Conservation (phyloP, 2,888 invertebrate genomes). For the Chirona hameri region DNA sequence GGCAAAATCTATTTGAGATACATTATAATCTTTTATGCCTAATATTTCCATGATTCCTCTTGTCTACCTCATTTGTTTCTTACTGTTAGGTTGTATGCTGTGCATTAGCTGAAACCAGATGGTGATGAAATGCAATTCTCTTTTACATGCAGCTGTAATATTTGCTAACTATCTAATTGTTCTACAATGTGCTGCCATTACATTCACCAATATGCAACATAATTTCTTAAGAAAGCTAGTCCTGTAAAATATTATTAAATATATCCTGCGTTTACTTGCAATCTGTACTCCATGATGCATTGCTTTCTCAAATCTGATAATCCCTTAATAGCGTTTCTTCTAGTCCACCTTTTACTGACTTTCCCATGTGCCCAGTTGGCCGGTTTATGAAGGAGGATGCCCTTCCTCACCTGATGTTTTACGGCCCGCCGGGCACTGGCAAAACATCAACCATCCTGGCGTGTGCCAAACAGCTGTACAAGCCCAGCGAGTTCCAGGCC, state of each 20-base stretch:
- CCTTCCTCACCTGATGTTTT: conserved; percentile 91
- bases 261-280: not conserved
- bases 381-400: conserved; percentile 78
- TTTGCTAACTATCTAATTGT: too few relatives aligned
- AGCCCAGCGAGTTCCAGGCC: conserved; percentile 81
- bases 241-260: not conserved
- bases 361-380: conserved; percentile 36
- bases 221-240: too few relatives aligned
- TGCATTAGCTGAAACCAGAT: too few relatives aligned
- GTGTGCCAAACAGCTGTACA: conserved; percentile 87
- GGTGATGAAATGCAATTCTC: too few relatives aligned
- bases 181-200: too few relatives aligned
- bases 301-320: not conserved
- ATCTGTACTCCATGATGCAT: not conserved
- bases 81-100: too few relatives aligned
- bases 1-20: too few relatives aligned
- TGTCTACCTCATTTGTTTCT: too few relatives aligned
- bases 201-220: too few relatives aligned
- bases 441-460: conserved; percentile 98
- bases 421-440: conserved; percentile 97
- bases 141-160: too few relatives aligned
- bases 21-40: too few relatives aligned
- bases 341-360: not conserved
- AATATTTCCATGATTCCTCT: too few relatives aligned
- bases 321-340: not conserved